phyloP scores from a whole-genome alignment of 2,888 invertebrate genomes.

The Nomada lathburiana region DNA sequence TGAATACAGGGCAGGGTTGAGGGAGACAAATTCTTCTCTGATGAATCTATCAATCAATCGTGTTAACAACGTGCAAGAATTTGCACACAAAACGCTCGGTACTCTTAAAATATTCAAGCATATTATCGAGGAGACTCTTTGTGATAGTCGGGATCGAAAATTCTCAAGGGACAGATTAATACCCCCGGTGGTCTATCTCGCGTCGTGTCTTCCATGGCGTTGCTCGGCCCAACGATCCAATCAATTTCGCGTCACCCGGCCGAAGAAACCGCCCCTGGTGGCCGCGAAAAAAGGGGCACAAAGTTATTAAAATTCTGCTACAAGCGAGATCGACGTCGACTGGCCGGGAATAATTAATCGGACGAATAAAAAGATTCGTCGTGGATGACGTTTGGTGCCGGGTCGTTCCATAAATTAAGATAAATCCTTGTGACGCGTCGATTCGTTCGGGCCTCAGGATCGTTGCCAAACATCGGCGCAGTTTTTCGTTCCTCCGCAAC shows the following conservation, averaged over 20 bases:
- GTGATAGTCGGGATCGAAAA: background rate
- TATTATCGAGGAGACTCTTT: too few relatives aligned
- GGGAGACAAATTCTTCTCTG: background rate
- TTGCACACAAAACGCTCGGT: background rate
- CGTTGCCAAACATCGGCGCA: slow-evolving; percentile 68
- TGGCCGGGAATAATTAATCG: slow-evolving; percentile 38
- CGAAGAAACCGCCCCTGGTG: slow-evolving; percentile 17
- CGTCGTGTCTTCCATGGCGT: background rate
- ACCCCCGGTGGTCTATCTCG: background rate
- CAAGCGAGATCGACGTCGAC: slow-evolving; percentile 25
- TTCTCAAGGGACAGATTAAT: slow-evolving; percentile 11
- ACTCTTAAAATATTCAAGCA: background rate
- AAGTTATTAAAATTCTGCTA: slow-evolving; percentile 41
- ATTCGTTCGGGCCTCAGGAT: slow-evolving; percentile 47
- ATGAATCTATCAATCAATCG: too few relatives aligned
- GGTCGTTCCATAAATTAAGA: slow-evolving; percentile 46
- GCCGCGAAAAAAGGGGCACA: slow-evolving; percentile 7
- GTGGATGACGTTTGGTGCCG: background rate
- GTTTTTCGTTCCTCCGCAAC: slow-evolving; percentile 55
- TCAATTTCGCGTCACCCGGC: slow-evolving; percentile 37
- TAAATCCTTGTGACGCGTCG: slow-evolving; percentile 48
- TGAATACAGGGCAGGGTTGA: too few relatives aligned
- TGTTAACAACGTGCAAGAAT: background rate
- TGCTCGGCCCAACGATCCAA: slow-evolving; percentile 27
- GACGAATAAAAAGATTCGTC: slow-evolving; percentile 27